A percentile compares a stretch with the other conserved stretches of the same genome.
These are phyloP conservation scores for Bugula neritina DNA, from an alignment of 2,888 invertebrate genomes.

Conservation along the genomic window DNA sequence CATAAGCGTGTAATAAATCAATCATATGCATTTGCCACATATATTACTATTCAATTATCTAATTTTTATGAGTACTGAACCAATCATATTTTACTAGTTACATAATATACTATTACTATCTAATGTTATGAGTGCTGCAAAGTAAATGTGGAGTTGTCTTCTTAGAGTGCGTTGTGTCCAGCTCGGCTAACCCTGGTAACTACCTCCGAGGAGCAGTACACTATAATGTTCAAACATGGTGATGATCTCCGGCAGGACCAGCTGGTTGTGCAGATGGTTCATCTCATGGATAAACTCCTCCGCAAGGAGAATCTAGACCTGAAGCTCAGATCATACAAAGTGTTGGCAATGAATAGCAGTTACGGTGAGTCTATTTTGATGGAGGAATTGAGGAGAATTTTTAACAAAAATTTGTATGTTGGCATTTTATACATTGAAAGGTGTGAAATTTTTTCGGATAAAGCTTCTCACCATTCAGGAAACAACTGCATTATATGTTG, in stretches of 20 bases:
- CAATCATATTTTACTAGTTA: no score
- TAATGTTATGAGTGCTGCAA: neutral
- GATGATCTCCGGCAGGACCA: conserved; percentile 97
- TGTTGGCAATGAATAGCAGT: conserved; percentile 87
- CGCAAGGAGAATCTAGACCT: conserved; percentile 91
- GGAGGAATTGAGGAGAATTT: conserved; percentile 3
- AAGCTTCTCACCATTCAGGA: no score
- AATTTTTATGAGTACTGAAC: no score
- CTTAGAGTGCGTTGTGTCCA: conserved; percentile 82
- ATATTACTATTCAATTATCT: no score
- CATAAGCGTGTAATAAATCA: no score
- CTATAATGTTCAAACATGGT: conserved; percentile 94
- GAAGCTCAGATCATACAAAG: conserved; percentile 89
- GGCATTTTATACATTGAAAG: no score
- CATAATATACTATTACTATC: no score
- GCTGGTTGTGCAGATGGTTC: conserved; percentile 92
- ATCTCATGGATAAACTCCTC: conserved; percentile 88
- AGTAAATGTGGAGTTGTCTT: no score
- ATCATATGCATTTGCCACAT: no score
- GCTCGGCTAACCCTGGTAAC: conserved; percentile 79
- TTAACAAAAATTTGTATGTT: no score
- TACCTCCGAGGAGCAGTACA: conserved; percentile 71
- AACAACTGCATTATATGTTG: no score
- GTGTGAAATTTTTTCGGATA: no score
- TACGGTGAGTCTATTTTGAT: conserved; percentile 69